These are phyloP conservation scores for Icerya purchasi DNA, from an alignment of 2,888 invertebrate genomes.

Conservation along the genomic window DNA sequence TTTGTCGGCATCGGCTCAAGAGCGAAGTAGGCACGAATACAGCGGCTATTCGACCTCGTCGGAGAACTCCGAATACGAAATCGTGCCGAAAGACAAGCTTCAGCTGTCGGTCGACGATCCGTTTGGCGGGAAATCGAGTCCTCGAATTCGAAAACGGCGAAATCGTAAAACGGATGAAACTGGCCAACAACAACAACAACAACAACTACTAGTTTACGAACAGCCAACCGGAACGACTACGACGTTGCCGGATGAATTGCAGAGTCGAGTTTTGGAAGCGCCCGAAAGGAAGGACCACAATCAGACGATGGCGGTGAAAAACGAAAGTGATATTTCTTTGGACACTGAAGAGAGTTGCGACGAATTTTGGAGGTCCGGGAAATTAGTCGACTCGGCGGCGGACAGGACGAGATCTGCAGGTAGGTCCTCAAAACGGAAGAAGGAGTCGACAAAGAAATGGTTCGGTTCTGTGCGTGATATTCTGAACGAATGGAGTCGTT, in stretches of 20 bases:
- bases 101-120: not conserved
- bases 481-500: constrained; percentile 21
- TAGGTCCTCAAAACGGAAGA: constrained; percentile 6
- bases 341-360: constrained; percentile 16
- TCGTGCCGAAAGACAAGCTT: not conserved
- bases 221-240: not conserved
- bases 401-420: constrained; percentile 9
- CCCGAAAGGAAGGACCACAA: not conserved
- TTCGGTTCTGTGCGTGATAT: constrained; percentile 11
- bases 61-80: not conserved
- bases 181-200: not conserved
- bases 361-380: constrained; percentile 17
- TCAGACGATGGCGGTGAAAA: not conserved
- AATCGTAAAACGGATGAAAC: not conserved
- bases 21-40: not conserved
- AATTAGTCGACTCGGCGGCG: constrained; percentile 1
- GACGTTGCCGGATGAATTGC: not conserved
- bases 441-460: not conserved
- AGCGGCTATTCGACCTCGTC: constrained; percentile 10
- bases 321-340: constrained; percentile 3
- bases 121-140: not conserved
- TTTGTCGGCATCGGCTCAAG: not conserved
- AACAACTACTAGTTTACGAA: not conserved
- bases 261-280: not conserved
- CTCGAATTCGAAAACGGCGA: not conserved